Evolutionary conservation across 1,140 invertebrate genomes (phyloP).

Genomic region (Psilanteris sp.): DNA sequence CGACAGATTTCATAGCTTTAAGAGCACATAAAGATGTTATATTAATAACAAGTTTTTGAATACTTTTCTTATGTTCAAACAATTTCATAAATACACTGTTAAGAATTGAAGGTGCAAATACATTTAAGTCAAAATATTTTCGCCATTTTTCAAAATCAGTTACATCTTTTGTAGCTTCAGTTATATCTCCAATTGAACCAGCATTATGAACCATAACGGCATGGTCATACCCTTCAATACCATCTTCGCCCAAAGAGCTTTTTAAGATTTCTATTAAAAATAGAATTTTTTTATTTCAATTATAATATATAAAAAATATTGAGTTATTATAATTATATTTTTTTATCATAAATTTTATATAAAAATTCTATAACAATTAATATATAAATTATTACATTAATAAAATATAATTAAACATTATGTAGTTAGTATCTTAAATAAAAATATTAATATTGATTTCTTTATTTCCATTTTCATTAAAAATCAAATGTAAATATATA

Average conservation of each 20-base stretch:
- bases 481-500: too few species aligned
- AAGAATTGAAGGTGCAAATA: slow-evolving; percentile 87
- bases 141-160: slow-evolving; percentile 82
- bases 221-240: slow-evolving; percentile 82
- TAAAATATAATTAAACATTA: too few species aligned
- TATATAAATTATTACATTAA: too few species aligned
- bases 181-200: slow-evolving; percentile 89
- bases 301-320: too few species aligned
- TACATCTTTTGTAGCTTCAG: slow-evolving; percentile 82
- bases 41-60: slow-evolving; percentile 87
- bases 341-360: too few species aligned
- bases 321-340: too few species aligned
- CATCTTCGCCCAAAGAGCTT: slow-evolving; percentile 72
- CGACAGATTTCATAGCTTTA: slow-evolving; percentile 87
- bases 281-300: too few species aligned
- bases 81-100: slow-evolving; percentile 87
- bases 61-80: slow-evolving; percentile 76
- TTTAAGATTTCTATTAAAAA: slow-evolving; percentile 74
- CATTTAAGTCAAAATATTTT: slow-evolving; percentile 88
- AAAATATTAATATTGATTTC: too few species aligned
- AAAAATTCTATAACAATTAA: too few species aligned
- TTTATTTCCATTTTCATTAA: too few species aligned
- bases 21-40: slow-evolving; percentile 92
- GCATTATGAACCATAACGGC: slow-evolving; percentile 94
- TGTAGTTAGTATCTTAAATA: too few species aligned